Evolutionary conservation across 2,888 invertebrate species (phyloP).

Genomic region (Amphipoea oculea): DNA sequence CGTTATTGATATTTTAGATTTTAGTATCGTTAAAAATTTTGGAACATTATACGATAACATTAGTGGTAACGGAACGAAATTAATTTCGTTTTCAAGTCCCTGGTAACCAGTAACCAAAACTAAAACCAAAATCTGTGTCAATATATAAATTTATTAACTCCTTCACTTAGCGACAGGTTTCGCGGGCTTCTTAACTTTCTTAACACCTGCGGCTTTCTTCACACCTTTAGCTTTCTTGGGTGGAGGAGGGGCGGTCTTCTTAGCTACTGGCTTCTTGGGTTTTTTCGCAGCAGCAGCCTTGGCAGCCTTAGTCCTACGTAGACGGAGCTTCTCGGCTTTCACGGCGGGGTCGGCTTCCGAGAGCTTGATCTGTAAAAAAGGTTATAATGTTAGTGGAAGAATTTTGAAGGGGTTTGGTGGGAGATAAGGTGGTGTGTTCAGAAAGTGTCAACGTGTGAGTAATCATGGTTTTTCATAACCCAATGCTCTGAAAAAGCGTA

Average conservation of each 20-base stretch:
- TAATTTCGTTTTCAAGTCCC: no score
- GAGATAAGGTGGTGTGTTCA: constrained; percentile 66
- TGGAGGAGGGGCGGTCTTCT: constrained; percentile 86
- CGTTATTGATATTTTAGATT: no score
- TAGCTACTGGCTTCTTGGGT: constrained; percentile 87
- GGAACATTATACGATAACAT: no score
- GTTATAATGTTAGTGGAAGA: neutral
- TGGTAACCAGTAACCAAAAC: neutral
- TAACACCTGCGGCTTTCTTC: constrained; percentile 66
- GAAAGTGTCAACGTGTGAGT: constrained; percentile 87
- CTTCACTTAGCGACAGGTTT: constrained; percentile 71
- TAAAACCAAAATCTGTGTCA: constrained; percentile 45
- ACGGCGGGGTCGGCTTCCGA: constrained; percentile 85
- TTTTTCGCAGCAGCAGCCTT: constrained; percentile 89
- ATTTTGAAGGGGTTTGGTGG: neutral
- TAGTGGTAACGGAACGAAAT: no score
- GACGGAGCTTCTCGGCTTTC: constrained; percentile 87
- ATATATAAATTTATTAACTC: constrained; percentile 72
- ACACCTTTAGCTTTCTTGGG: constrained; percentile 79
- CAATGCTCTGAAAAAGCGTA: constrained; percentile 88
- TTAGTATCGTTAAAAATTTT: no score
- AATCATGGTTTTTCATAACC: constrained; percentile 88
- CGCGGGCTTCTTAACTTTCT: constrained; percentile 43
- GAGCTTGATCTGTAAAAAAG: constrained; percentile 85
- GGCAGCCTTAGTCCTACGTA: constrained; percentile 87